phyloP scores from a whole-genome alignment of 2,888 invertebrate species.

The Amblyjoppa proteus region DNA sequence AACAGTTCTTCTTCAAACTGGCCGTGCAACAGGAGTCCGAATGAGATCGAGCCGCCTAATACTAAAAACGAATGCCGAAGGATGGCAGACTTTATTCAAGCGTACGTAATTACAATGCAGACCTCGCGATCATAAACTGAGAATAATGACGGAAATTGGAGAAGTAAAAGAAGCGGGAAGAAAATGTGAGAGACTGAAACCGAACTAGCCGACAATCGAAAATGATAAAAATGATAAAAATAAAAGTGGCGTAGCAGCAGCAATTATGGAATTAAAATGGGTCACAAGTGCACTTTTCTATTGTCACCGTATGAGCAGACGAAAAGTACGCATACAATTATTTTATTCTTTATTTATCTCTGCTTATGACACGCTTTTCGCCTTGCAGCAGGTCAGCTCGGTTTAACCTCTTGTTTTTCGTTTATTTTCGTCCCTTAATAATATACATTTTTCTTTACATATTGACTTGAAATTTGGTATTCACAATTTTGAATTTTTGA shows the following conservation, averaged over 20 bases:
- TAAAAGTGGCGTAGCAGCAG: not conserved
- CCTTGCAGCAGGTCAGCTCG: not conserved
- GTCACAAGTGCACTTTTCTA: not conserved
- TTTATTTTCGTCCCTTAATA: no score
- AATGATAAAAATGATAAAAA: not conserved
- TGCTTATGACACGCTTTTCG: not conserved
- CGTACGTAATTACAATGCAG: not conserved
- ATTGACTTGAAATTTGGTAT: no score
- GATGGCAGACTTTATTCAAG: not conserved
- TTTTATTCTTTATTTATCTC: not conserved
- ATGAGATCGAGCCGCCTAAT: not conserved
- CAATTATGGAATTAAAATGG: not conserved
- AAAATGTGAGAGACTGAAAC: not conserved
- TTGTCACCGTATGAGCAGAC: not conserved
- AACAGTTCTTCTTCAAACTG: not conserved
- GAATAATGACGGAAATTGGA: not conserved
- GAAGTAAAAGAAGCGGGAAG: no score
- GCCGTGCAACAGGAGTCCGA: no score
- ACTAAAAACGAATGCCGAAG: not conserved
- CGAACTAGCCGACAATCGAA: not conserved
- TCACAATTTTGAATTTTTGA: no score
- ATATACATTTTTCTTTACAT: no score
- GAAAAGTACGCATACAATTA: not conserved
- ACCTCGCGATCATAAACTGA: not conserved
- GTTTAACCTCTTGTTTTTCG: not conserved